Conservation (phyloP, 2,888 invertebrate genomes). For the Dryomyza anilis region DNA sequence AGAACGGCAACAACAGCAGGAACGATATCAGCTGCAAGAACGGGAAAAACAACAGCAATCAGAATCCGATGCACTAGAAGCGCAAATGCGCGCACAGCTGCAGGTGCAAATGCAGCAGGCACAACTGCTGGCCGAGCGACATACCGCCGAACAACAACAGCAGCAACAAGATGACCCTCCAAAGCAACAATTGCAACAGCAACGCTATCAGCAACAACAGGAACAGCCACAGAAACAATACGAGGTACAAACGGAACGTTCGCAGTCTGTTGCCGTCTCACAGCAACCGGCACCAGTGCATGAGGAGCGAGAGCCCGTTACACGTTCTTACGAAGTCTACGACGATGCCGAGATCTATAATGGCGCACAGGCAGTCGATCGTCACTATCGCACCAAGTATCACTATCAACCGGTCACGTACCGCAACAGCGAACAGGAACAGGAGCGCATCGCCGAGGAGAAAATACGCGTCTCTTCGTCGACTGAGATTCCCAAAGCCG, state of each 20-base stretch:
- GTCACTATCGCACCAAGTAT: conserved; percentile 50
- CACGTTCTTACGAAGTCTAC: conserved; percentile 46
- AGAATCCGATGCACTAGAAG: conserved; percentile 27
- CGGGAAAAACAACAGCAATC: background rate
- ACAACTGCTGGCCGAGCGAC: conserved; percentile 40
- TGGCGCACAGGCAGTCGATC: conserved; percentile 40
- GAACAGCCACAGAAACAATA: conserved; percentile 7
- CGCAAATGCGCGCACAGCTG: conserved; percentile 37
- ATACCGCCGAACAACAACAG: conserved; percentile 31
- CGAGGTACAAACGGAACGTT: conserved; percentile 13
- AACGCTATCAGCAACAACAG: conserved; percentile 7
- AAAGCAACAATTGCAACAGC: conserved; percentile 13
- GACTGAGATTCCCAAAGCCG: conserved; percentile 56
- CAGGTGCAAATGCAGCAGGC: conserved; percentile 43
- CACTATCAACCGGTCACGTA: conserved; percentile 39
- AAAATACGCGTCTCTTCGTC: conserved; percentile 52
- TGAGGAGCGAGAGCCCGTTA: conserved; percentile 53
- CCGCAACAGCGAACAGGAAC: conserved; percentile 36
- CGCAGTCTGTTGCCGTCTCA: conserved; percentile 20
- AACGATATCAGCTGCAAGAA: background rate
- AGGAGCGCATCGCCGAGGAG: conserved; percentile 39
- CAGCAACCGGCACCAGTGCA: conserved; percentile 44
- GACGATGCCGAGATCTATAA: conserved; percentile 36
- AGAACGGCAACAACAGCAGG: conserved; percentile 11
- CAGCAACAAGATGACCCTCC: conserved; percentile 20